Evolutionary conservation across 2,888 invertebrate genomes (phyloP), one percentile per base, ranked within the genome.

Genomic region (Sthenelais limicola): DNA sequence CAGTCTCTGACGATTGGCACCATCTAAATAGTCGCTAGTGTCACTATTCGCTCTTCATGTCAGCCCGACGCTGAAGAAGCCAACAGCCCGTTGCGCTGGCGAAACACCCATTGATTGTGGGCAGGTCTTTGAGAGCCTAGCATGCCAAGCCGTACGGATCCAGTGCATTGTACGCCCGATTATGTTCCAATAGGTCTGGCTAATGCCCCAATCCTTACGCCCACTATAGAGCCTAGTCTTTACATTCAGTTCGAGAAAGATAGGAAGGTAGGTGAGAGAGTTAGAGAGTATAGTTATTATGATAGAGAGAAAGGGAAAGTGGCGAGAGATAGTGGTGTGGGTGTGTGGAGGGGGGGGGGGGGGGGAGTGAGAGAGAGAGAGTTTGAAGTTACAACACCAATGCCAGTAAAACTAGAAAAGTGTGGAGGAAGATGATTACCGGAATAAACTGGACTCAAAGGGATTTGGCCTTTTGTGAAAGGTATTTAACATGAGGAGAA

Each of bases 21-120:
- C 12, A 18, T 43, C 43, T 18, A 18, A 43, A 43, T 43, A 18
- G 43, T 9, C 43, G 9, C 43, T 43, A 43, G 43, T 9, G 9
- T 18, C 9, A 43, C 12, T 43, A 18, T 43, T 9, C 18, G 43
- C 18, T 12, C 12, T 43, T 9, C 12, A 18, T 18, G 18, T 43
- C 12, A 18, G 18, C 12, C 43, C 43, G 43, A 12, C 43, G 9
- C 12, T 43, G 43, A 43, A 18, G 43, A 12, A 43, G 43, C 9
- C 43, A 9, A 18, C 9, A 9, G 43, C 43, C 12, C 43, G 12
- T 18, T 43, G 43, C 18, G 43, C 43, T 43, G n/a, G n/a, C n/a
- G n/a, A n/a, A n/a, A n/a, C n/a, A n/a, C n/a, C 52, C 52, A 52
- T 52, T 52, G 52, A 52, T 52, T 30, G 52, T n/a, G n/a, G n/a